Base-by-base conservation (phyloP, 2,797 vertebrate species). In the Manis pentadactyla region DNA sequence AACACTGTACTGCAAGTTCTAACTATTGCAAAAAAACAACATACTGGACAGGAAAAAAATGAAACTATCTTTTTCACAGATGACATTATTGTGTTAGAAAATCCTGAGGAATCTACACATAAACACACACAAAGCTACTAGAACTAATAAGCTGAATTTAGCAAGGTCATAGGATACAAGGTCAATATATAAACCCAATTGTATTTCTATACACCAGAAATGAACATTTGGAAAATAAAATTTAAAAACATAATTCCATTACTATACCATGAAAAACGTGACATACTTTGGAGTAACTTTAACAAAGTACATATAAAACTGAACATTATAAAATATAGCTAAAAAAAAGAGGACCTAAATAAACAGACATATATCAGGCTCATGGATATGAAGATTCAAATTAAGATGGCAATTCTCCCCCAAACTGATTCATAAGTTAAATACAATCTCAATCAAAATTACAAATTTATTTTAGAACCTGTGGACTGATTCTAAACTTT, bases 401-500 rank as follows among this genome's bases (percentile, higher is more conserved):
- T n/a, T 90, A 77, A 68, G n/a, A 81, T n/a, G n/a, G 49, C 27
- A 63, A 9, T 78, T 78, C 55, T 89, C 29, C 21, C 71, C 29
- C 10, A 61, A 42, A 51, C 23, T 83, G 61, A 69, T 82, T 59
- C 61, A 84, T 15, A 39, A 42, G 34, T 37, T 78, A 31, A 84
- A 78, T 8, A 88, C 11, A 88, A 31, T 64, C 42, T 6, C 42
- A 69, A 31, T 71, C 9, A 92, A 92, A 92, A 92, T 83, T 68
- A 23, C 53, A 92, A 51, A 93, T 34, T 27, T 57, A 19, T 79
- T 81, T 81, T 27, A 39, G 42, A 75, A 66, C n/a, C 42, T 46
- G 8, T 92, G 73, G 46, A 78, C 23, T 73, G 63, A 94, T 78
- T 77, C 57, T 73, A 94, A 92, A 79, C 29, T 39, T 73, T 64